These are phyloP conservation scores for Oligia latruncula DNA, from an alignment of 2,888 invertebrate genomes.

Conservation along the genomic window DNA sequence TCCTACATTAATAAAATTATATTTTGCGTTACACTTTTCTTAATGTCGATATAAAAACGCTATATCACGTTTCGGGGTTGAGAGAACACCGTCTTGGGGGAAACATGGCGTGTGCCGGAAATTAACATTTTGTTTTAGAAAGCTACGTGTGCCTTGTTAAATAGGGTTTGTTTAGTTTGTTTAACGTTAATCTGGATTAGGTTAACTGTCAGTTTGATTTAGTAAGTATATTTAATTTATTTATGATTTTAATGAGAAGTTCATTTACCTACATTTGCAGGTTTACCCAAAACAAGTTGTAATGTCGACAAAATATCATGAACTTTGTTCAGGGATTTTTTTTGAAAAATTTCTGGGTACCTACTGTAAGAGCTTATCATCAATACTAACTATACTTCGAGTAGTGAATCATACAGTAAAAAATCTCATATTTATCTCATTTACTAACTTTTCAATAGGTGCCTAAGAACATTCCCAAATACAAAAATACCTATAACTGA, in stretches of 20 bases:
- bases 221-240: constrained; percentile 15
- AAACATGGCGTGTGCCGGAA: constrained; percentile 76
- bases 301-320: background rate
- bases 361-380: background rate
- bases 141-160: constrained; percentile 65
- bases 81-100: constrained; percentile 55
- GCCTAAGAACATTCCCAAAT: background rate
- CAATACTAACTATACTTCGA: background rate
- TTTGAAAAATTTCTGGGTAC: background rate
- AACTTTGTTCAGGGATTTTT: background rate
- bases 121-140: constrained; percentile 79
- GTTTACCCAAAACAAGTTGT: background rate
- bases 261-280: background rate
- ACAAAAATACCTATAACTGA: background rate
- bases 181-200: constrained; percentile 51
- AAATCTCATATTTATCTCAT: background rate
- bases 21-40: constrained; percentile 42
- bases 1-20: constrained; percentile 31
- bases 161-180: constrained; percentile 56
- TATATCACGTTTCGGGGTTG: constrained; percentile 56
- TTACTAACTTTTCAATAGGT: background rate
- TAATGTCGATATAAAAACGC: constrained; percentile 54
- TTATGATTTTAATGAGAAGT: constrained; percentile 6
- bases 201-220: constrained; percentile 31
- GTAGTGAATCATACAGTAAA: background rate